These are phyloP conservation scores for Papilio elwesi DNA, from an alignment of 2,888 invertebrate genomes.

Conservation along the genomic window DNA sequence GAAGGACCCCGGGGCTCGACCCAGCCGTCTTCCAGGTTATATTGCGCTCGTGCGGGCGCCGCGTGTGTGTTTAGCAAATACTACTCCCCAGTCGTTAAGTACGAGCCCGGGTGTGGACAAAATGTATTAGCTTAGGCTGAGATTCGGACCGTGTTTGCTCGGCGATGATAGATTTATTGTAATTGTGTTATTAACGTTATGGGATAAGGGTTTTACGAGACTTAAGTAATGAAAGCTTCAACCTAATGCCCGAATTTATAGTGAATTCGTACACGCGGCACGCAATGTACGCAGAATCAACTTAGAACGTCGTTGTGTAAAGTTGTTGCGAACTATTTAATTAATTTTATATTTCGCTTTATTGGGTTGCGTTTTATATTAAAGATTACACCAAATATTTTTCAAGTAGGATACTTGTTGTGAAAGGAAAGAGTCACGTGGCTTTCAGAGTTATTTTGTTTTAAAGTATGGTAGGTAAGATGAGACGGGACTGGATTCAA, in stretches of 20 bases:
- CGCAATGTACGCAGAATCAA: conserved; percentile 43
- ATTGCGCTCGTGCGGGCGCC: conserved; percentile 81
- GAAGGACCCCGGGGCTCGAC: conserved; percentile 77
- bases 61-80: conserved; percentile 82
- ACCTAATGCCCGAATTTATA: conserved; percentile 81
- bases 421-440: too few species aligned
- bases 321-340: conserved; percentile 33
- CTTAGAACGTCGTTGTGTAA: conserved; percentile 35
- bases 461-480: too few species aligned
- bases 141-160: conserved; percentile 82
- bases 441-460: too few species aligned
- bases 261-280: conserved; percentile 76
- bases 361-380: not conserved
- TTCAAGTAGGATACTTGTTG: too few species aligned
- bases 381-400: too few species aligned
- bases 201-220: conserved; percentile 84
- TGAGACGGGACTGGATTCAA: too few species aligned
- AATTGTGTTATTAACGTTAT: conserved; percentile 85
- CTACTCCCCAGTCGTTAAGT: conserved; percentile 82
- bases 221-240: conserved; percentile 83
- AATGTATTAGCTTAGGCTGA: conserved; percentile 85
- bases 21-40: conserved; percentile 81
- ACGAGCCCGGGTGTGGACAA: conserved; percentile 84
- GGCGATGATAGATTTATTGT: conserved; percentile 85
- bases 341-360: conserved; percentile 20